phyloP scores from a whole-genome alignment of 2,888 invertebrate genomes.

The Xestia sexstrigata region DNA sequence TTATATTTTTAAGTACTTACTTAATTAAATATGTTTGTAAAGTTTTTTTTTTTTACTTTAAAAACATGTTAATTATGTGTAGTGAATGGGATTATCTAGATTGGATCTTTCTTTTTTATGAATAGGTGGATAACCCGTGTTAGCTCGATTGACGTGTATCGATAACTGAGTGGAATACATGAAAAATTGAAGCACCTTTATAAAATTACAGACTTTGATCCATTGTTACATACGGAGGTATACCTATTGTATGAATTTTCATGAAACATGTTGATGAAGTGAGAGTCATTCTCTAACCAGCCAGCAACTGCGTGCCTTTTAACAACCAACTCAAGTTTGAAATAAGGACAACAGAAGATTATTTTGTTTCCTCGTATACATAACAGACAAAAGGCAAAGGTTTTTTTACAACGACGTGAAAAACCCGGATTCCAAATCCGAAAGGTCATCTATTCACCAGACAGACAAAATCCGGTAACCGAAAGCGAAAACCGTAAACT shows the following conservation, averaged over 20 bases:
- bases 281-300: background rate
- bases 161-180: background rate
- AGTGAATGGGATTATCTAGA: conserved; percentile 50
- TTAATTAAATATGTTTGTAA: conserved; percentile 44
- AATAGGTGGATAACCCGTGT: background rate
- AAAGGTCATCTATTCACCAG: conserved; percentile 33
- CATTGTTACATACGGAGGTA: background rate
- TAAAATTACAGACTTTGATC: background rate
- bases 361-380: background rate
- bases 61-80: conserved; percentile 46
- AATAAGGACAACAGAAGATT: background rate
- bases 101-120: conserved; percentile 33
- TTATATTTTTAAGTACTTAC: conserved; percentile 45
- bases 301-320: background rate
- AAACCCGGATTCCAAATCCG: conserved; percentile 13
- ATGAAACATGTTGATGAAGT: background rate
- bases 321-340: background rate
- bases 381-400: background rate
- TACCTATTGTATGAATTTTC: background rate
- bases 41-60: conserved; percentile 43
- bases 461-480: conserved; percentile 18
- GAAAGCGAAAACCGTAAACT: conserved; percentile 62
- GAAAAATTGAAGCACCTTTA: background rate
- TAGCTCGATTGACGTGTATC: background rate
- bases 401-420: conserved; percentile 2